Conservation (phyloP, 2,113 vertebrate genomes). For the Mionectes macconnelli region DNA sequence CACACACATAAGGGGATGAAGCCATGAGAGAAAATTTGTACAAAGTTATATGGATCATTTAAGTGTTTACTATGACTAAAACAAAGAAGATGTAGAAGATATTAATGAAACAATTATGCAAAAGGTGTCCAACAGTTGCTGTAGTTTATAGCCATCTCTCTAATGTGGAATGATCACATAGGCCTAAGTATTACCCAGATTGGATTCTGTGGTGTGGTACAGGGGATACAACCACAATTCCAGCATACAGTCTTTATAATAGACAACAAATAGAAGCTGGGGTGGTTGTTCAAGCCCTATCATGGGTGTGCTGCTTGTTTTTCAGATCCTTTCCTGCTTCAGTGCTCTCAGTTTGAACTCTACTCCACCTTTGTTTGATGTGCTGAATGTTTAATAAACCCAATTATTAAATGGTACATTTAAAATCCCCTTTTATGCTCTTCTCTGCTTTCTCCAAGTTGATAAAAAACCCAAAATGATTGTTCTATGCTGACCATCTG, state of each 20-base stretch:
- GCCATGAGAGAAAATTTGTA: not conserved
- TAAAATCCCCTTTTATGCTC: not conserved
- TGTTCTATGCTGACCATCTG: fast-evolving
- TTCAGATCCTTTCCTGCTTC: not conserved
- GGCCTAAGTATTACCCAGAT: not conserved
- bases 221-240: not conserved
- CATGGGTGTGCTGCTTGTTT: not conserved
- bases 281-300: not conserved
- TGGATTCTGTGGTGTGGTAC: fast-evolving
- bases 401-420: not conserved
- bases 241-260: not conserved
- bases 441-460: not conserved
- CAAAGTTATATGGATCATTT: not conserved
- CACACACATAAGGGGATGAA: not conserved
- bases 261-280: not conserved
- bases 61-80: not conserved
- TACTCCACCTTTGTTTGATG: not conserved
- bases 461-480: not conserved
- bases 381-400: not conserved
- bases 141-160: not conserved
- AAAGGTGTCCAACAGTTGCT: not conserved
- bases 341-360: not conserved
- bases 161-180: not conserved
- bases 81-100: not conserved
- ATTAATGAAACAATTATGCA: not conserved